Evolutionary conservation across 1,140 invertebrate species (phyloP).

Genomic region (Apis mellifera): DNA sequence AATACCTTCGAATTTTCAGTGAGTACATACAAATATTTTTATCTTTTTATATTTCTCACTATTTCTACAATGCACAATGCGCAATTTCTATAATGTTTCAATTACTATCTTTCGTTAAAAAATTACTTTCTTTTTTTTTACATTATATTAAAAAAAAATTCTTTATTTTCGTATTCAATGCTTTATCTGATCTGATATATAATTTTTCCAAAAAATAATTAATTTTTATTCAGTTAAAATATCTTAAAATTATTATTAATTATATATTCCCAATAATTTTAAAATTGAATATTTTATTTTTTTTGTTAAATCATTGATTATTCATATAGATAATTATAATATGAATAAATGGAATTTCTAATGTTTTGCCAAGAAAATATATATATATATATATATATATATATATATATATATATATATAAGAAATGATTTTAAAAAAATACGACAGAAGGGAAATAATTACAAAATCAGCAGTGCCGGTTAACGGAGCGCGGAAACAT

Average conservation of each 20-base stretch:
- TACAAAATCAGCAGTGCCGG: constrained; percentile 38
- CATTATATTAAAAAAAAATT: not conserved
- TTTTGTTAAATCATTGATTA: not conserved
- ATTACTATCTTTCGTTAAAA: not conserved
- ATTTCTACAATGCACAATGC: not conserved
- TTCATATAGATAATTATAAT: not conserved
- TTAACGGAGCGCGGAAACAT: constrained; percentile 48
- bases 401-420: not conserved
- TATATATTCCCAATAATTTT: too few relatives aligned
- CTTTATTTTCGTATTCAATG: not conserved
- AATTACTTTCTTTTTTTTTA: constrained; percentile 17
- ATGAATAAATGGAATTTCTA: not conserved
- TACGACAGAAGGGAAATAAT: constrained; percentile 16
- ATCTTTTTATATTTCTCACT: not conserved
- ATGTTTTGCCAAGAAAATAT: not conserved
- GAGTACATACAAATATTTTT: constrained; percentile 1
- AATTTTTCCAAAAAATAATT: not conserved
- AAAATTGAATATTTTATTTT: not conserved
- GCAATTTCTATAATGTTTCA: not conserved
- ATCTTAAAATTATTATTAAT: too few relatives aligned
- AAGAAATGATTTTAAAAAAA: not conserved
- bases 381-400: too few relatives aligned
- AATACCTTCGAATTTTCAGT: not conserved
- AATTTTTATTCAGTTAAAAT: not conserved
- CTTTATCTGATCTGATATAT: not conserved